These are phyloP conservation scores for Embiotoca jacksoni DNA, from an alignment of 2,113 vertebrate genomes.

Conservation along the genomic window DNA sequence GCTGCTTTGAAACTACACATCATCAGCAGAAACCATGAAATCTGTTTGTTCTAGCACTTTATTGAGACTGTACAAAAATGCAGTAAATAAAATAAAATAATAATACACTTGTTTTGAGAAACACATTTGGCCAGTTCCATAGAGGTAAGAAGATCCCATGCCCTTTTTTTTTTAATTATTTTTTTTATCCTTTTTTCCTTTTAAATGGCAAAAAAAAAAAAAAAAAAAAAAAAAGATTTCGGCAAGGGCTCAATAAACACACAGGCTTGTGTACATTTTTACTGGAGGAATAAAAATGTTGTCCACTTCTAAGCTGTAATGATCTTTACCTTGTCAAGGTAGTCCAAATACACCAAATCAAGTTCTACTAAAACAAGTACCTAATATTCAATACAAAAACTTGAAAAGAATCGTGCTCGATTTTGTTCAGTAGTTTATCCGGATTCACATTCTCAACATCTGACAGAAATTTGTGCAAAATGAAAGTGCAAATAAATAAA, in stretches of 20 bases:
- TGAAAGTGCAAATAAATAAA: conserved; percentile 73
- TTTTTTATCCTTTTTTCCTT: conserved; percentile 1
- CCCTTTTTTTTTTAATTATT: conserved; percentile 10
- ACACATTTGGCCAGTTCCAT: conserved; percentile 68
- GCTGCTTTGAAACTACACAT: not conserved
- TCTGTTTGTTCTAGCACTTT: conserved; percentile 70
- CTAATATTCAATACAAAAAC: conserved; percentile 36
- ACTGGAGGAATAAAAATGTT: conserved; percentile 22
- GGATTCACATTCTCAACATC: conserved; percentile 59
- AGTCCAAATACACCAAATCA: conserved; percentile 32
- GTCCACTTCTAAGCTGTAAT: conserved; percentile 20
- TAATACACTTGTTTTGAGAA: conserved; percentile 55
- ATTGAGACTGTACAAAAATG: conserved; percentile 80
- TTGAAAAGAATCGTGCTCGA: conserved; percentile 14
- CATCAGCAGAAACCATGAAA: conserved; percentile 8
- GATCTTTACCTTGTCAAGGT: conserved; percentile 39
- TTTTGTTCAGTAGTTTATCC: conserved; percentile 64
- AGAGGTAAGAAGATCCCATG: conserved; percentile 49
- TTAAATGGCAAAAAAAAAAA: not conserved
- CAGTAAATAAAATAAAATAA: conserved; percentile 72
- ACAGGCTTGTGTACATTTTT: not conserved
- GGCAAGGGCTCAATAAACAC: conserved; percentile 43
- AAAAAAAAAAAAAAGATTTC: not conserved
- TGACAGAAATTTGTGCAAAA: conserved; percentile 66
- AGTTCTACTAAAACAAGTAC: conserved; percentile 25